Conservation (phyloP, 2,797 vertebrate species). For the Sebastes trivittatus region DNA sequence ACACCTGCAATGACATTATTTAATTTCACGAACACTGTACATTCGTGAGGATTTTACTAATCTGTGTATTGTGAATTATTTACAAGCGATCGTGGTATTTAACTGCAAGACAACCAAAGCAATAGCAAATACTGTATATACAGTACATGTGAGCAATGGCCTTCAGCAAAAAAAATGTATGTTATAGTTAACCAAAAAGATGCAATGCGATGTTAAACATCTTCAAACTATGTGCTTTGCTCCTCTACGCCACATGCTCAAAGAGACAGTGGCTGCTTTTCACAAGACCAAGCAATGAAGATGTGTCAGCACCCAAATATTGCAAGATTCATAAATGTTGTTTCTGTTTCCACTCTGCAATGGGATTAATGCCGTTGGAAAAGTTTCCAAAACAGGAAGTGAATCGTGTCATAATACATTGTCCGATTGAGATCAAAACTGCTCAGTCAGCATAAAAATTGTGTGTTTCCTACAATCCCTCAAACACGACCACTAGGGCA, state of each 20-base stretch:
- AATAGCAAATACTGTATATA: conserved; percentile 14
- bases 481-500: neutral
- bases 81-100: conserved; percentile 10
- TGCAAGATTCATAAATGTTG: neutral
- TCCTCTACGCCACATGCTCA: neutral
- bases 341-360: neutral
- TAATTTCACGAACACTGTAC: neutral
- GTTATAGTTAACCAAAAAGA: neutral
- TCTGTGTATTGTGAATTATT: neutral
- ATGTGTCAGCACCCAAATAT: neutral
- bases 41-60: neutral
- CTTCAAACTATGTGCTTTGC: neutral
- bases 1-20: neutral
- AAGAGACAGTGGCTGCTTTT: neutral
- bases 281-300: neutral
- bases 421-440: neutral
- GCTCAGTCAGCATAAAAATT: neutral
- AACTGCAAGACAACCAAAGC: conserved; percentile 27
- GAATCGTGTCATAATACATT: neutral
- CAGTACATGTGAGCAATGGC: conserved; percentile 3
- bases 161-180: neutral
- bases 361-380: neutral
- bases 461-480: neutral
- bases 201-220: neutral
- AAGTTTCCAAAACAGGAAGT: neutral